A percentile compares a stretch with the other conserved stretches of the same genome.
Evolutionary conservation across 2,113 vertebrate species (phyloP).

Genomic region (Centropristis striata): DNA sequence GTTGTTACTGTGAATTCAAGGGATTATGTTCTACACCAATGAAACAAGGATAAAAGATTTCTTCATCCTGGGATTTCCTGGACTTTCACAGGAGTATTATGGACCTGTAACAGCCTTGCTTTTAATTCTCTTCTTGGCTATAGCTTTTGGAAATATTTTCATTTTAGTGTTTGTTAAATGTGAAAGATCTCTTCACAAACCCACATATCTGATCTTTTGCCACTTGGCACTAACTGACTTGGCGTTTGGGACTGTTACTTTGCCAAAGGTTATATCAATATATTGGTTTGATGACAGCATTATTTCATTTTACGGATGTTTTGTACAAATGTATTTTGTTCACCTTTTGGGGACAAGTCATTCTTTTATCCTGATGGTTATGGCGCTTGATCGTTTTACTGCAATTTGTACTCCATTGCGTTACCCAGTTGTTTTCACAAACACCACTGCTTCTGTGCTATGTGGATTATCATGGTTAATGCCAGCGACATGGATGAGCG

Average conservation of each 20-base stretch:
- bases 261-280: slow-evolving; percentile 67
- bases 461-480: slow-evolving; percentile 69
- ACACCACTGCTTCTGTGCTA: slow-evolving; percentile 45
- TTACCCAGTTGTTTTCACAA: slow-evolving; percentile 66
- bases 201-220: slow-evolving; percentile 75
- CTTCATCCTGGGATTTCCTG: slow-evolving; percentile 69
- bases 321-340: slow-evolving; percentile 78
- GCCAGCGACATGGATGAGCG: slow-evolving; percentile 42
- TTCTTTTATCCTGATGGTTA: slow-evolving; percentile 76
- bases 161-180: slow-evolving; percentile 61
- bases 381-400: slow-evolving; percentile 78
- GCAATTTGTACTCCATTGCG: slow-evolving; percentile 71
- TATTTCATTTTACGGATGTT: slow-evolving; percentile 67
- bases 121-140: slow-evolving; percentile 58
- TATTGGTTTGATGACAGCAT: slow-evolving; percentile 65
- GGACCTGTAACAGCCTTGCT: slow-evolving; percentile 46
- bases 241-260: slow-evolving; percentile 64
- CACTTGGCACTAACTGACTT: slow-evolving; percentile 75
- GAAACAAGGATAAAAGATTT: slow-evolving; percentile 52
- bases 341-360: slow-evolving; percentile 63
- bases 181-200: slow-evolving; percentile 73
- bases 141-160: slow-evolving; percentile 68
- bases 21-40: slow-evolving; percentile 41
- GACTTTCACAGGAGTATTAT: slow-evolving; percentile 57
- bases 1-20: background rate